A percentile compares a stretch with the other conserved stretches of the same genome.
Conservation (phyloP, 2,888 invertebrate species). For the Tridacna gigas region DNA sequence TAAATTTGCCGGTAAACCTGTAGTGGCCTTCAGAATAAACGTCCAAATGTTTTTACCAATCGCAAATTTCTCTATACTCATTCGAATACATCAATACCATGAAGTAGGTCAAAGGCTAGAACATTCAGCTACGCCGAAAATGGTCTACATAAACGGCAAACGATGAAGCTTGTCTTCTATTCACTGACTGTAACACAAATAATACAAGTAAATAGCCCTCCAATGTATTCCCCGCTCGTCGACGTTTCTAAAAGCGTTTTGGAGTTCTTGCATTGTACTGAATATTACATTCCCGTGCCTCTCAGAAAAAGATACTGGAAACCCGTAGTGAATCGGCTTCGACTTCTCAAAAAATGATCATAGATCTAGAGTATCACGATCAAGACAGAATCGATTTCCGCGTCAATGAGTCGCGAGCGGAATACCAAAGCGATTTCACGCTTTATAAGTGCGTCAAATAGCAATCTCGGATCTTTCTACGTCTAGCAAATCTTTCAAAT, state of each 20-base stretch:
- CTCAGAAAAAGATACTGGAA: slow-evolving; percentile 14
- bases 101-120: too few relatives aligned
- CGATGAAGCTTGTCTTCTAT: background rate
- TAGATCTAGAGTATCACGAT: slow-evolving; percentile 34
- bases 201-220: background rate
- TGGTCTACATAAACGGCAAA: background rate
- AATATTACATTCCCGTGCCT: background rate
- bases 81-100: too few relatives aligned
- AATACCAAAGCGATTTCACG: slow-evolving; percentile 54
- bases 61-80: too few relatives aligned
- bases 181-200: background rate
- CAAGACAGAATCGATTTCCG: slow-evolving; percentile 43
- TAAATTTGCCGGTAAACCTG: too few relatives aligned
- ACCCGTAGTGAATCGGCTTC: slow-evolving; percentile 2
- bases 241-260: slow-evolving; percentile 26
- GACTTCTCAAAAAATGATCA: slow-evolving; percentile 23
- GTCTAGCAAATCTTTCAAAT: slow-evolving; percentile 14
- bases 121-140: too few relatives aligned
- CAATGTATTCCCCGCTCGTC: background rate
- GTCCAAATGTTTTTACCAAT: too few relatives aligned
- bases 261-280: background rate
- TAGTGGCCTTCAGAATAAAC: too few relatives aligned
- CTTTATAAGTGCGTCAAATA: slow-evolving; percentile 45
- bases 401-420: slow-evolving; percentile 30
- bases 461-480: slow-evolving; percentile 21